Conservation (phyloP, 1,140 invertebrate genomes). For the Dryas iulia region DNA sequence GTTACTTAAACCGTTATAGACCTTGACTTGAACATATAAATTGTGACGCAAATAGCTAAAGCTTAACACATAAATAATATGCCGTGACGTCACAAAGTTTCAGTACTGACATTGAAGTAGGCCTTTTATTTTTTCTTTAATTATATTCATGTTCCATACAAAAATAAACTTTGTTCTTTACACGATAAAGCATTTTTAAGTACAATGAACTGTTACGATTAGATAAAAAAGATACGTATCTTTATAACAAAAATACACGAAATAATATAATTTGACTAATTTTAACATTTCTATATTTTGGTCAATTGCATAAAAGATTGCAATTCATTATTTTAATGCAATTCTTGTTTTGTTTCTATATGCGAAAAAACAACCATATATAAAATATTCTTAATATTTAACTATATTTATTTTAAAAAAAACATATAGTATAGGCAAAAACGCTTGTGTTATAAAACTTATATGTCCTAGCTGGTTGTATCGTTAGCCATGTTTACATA, state of each 20-base stretch:
- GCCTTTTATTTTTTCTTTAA: not conserved
- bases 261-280: no score
- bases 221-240: not conserved
- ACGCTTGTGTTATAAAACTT: not conserved
- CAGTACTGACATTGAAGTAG: not conserved
- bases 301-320: not conserved
- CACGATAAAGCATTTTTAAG: not conserved
- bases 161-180: constrained; percentile 4
- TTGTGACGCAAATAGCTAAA: constrained; percentile 12
- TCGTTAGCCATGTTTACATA: not conserved
- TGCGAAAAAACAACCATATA: not conserved
- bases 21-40: constrained; percentile 8
- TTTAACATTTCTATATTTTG: not conserved
- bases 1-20: not conserved
- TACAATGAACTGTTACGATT: not conserved
- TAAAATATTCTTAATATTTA: not conserved
- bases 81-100: constrained; percentile 5
- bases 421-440: not conserved
- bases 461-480: not conserved
- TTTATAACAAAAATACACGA: no score
- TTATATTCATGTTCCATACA: not conserved
- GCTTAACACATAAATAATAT: constrained; percentile 5
- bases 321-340: not conserved
- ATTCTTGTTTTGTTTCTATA: not conserved
- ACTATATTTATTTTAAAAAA: not conserved